Percentiles rank a stretch among this genome's conserved stretches.
These are phyloP conservation scores for Diarsia dahlii DNA, from an alignment of 2,888 invertebrate genomes.

Conservation along the genomic window DNA sequence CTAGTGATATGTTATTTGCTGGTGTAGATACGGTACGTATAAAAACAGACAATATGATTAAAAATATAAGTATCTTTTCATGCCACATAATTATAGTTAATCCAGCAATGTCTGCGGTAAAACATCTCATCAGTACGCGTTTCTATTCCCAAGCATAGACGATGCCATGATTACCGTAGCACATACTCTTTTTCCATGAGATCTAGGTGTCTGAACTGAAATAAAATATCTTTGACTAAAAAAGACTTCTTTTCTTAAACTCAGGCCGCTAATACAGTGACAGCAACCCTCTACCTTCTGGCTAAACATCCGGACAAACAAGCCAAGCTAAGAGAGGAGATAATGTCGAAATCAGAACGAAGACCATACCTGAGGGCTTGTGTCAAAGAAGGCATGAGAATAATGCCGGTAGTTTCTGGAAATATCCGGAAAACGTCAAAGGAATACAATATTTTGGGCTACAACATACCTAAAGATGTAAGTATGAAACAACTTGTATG, in stretches of 20 bases:
- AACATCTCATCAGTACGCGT: neutral
- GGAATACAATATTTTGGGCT: constrained; percentile 92
- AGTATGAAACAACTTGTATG: constrained; percentile 62
- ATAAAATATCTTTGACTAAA: too few relatives aligned
- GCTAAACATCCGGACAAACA: constrained; percentile 92
- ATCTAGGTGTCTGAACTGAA: neutral
- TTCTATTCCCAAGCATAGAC: neutral
- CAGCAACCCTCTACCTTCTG: constrained; percentile 91
- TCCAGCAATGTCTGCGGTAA: neutral
- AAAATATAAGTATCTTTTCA: neutral
- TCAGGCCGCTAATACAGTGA: constrained; percentile 90
- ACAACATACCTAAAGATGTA: constrained; percentile 91
- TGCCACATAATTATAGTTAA: neutral
- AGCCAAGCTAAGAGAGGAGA: constrained; percentile 91
- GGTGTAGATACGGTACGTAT: constrained; percentile 92
- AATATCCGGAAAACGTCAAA: constrained; percentile 88
- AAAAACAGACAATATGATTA: neutral
- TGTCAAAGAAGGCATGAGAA: constrained; percentile 93
- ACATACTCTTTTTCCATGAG: neutral
- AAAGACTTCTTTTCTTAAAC: neutral
- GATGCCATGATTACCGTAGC: neutral
- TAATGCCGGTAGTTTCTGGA: constrained; percentile 91
- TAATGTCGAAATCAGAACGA: constrained; percentile 76
- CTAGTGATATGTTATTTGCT: constrained; percentile 92
- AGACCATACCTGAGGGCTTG: constrained; percentile 93